phyloP scores from a whole-genome alignment of 2,888 invertebrate genomes.

The Alitta virens region DNA sequence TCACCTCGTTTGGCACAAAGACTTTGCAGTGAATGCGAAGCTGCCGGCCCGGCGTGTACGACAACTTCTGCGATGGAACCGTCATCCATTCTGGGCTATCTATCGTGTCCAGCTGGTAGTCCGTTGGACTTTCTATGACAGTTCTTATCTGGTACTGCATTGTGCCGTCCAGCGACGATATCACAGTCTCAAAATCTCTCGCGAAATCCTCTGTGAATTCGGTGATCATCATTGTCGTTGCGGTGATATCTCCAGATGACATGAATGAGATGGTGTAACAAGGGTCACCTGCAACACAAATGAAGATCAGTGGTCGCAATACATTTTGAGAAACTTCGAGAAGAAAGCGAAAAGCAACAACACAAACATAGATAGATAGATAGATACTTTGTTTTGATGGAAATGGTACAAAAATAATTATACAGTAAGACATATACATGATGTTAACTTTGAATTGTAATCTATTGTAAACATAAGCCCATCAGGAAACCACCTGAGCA shows the following conservation, averaged over 20 bases:
- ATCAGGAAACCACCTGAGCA: too few relatives aligned
- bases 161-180: slow-evolving; percentile 22
- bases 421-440: too few relatives aligned
- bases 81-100: slow-evolving; percentile 26
- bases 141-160: slow-evolving; percentile 23
- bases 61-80: slow-evolving; percentile 9
- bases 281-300: slow-evolving; percentile 16
- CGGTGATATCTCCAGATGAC: slow-evolving; percentile 20
- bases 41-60: slow-evolving; percentile 1
- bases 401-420: too few relatives aligned
- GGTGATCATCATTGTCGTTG: slow-evolving; percentile 12
- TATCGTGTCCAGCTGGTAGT: slow-evolving; percentile 9
- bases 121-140: slow-evolving; percentile 2
- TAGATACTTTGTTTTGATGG: too few relatives aligned
- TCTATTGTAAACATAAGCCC: too few relatives aligned
- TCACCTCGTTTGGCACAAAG: slow-evolving; percentile 8
- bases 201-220: slow-evolving; percentile 14
- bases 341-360: too few relatives aligned
- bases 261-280: slow-evolving; percentile 18
- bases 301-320: too few relatives aligned
- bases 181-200: slow-evolving; percentile 21
- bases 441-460: too few relatives aligned
- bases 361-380: too few relatives aligned
- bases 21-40: slow-evolving; percentile 15
- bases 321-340: too few relatives aligned